Evolutionary conservation across 2,888 invertebrate species (phyloP).

Genomic region (Camponotus fellah): DNA sequence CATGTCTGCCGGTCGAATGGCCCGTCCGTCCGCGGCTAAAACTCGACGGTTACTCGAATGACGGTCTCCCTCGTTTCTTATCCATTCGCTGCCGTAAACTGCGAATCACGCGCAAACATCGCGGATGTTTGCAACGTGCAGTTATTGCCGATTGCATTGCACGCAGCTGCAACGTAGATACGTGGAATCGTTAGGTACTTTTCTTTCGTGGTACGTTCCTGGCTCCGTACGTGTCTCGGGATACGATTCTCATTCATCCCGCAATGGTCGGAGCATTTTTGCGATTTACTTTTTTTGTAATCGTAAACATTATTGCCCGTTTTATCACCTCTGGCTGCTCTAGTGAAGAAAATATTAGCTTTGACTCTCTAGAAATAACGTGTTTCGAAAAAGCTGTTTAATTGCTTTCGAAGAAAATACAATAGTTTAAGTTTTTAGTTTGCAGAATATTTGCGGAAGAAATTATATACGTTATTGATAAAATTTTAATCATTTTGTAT

Average conservation of each 20-base stretch:
- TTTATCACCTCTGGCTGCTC: background rate
- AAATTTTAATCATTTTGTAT: background rate
- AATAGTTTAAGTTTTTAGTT: background rate
- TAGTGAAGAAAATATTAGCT: background rate
- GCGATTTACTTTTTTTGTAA: slow-evolving; percentile 67
- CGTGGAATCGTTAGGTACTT: slow-evolving; percentile 75
- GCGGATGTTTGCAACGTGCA: slow-evolving; percentile 59
- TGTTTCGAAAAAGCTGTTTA: background rate
- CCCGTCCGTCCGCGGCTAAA: slow-evolving; percentile 48
- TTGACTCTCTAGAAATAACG: background rate
- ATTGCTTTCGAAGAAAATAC: background rate
- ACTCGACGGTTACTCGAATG: slow-evolving; percentile 40
- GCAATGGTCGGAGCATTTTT: slow-evolving; percentile 58
- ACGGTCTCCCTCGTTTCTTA: slow-evolving; percentile 61
- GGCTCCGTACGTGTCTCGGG: background rate
- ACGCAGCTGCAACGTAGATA: slow-evolving; percentile 71
- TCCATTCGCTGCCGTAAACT: slow-evolving; percentile 41
- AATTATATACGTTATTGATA: background rate
- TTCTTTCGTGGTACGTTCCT: slow-evolving; percentile 62
- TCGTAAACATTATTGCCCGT: slow-evolving; percentile 44
- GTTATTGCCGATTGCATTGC: slow-evolving; percentile 73
- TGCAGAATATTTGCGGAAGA: background rate
- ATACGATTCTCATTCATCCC: slow-evolving; percentile 13
- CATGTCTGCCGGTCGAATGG: slow-evolving; percentile 65
- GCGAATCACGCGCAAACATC: slow-evolving; percentile 43